Conservation (phyloP, 1,140 invertebrate genomes). For the Paraescarpia echinospica region DNA sequence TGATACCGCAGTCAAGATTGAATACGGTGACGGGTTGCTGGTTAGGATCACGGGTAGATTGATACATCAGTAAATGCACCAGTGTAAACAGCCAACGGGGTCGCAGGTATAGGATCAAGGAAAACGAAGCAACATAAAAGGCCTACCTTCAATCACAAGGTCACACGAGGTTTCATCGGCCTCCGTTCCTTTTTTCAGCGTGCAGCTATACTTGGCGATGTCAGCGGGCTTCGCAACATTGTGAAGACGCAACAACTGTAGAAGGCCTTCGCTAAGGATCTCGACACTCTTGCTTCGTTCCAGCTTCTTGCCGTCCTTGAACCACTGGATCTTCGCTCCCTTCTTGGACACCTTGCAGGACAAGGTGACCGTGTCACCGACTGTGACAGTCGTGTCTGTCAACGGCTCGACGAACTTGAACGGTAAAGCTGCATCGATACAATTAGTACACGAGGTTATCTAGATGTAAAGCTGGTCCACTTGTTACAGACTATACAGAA, state of each 20-base stretch:
- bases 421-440: constrained; percentile 32
- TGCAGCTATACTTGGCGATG: constrained; percentile 24
- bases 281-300: constrained; percentile 27
- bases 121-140: neutral
- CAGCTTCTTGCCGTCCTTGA: constrained; percentile 49
- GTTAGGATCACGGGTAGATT: no score
- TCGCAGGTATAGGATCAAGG: neutral
- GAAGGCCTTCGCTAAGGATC: constrained; percentile 19
- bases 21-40: no score
- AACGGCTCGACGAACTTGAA: constrained; percentile 51
- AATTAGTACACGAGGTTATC: neutral
- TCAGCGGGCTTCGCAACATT: constrained; percentile 22
- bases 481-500: neutral
- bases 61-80: no score
- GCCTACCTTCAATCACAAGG: constrained; percentile 25
- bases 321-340: constrained; percentile 53
- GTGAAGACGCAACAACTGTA: constrained; percentile 9
- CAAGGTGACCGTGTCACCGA: constrained; percentile 67
- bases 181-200: constrained; percentile 7
- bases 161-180: constrained; percentile 9
- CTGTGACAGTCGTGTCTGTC: constrained; percentile 60
- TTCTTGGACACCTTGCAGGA: constrained; percentile 52
- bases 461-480: neutral
- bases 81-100: neutral
- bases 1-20: no score